Conservation (phyloP, 2,113 vertebrate genomes). For the Zosterops japonicus region DNA sequence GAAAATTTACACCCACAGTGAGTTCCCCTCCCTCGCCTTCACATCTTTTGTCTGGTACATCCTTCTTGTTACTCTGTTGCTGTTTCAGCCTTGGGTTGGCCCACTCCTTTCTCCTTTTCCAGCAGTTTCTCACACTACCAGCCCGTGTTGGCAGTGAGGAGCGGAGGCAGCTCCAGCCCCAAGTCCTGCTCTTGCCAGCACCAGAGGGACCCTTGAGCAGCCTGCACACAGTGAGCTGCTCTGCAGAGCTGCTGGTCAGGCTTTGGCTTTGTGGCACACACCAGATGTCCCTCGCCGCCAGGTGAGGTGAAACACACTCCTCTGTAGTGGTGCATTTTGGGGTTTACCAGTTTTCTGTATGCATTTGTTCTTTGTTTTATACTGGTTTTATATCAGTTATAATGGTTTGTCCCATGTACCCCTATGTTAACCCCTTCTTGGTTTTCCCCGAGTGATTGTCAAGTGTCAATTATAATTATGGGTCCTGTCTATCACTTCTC, state of each 20-base stretch:
- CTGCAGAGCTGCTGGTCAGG: neutral
- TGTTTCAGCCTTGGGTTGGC: neutral
- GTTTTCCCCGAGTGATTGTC: no score
- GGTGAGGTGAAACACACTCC: neutral
- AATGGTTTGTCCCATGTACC: no score
- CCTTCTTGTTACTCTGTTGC: neutral
- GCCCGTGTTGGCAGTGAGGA: fast-evolving
- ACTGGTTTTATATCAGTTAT: no score
- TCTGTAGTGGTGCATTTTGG: neutral
- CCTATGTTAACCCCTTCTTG: no score
- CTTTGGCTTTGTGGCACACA: neutral
- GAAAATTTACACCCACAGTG: neutral
- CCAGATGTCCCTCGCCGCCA: neutral
- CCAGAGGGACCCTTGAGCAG: neutral
- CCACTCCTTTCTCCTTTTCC: neutral
- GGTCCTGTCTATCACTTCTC: no score
- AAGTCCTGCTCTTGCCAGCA: neutral
- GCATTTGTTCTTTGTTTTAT: no score
- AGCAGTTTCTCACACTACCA: neutral
- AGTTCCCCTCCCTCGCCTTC: neutral
- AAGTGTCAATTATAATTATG: no score
- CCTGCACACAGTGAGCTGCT: fast-evolving
- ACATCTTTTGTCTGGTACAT: neutral
- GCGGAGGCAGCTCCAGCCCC: neutral
- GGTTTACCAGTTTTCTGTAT: no score